Base-by-base conservation (phyloP, 2,888 invertebrate species). In the Tetragonisca angustula region DNA sequence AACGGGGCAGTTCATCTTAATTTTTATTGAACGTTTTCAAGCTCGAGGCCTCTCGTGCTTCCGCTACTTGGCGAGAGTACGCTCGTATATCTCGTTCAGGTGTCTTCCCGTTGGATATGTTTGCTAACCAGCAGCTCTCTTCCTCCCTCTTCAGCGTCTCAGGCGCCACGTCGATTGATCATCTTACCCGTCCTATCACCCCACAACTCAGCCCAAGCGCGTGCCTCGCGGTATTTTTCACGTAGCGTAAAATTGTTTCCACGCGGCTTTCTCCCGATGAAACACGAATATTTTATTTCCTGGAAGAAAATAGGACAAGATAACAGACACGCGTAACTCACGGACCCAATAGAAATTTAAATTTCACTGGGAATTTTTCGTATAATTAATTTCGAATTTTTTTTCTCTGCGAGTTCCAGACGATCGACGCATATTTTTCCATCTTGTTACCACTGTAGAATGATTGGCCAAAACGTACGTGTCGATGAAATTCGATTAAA, bases 81-180 rank as follows among this genome's bases (percentile, higher is more conserved):
- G 79, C 86, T 88, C 89, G 75, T 89, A 89, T 86, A 87, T 89
- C 80, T 88, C 76, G 83, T 87, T 87, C 86, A 86, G 83, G 75
- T 85, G 78, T 86, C 82, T 85, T 85, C 76, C 74, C 71, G 69
- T 72, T 78, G 82, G 85, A 89, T 84, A 81, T 81, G 88, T 89
- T 89, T 89, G 82, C 89, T 67, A 85, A 61, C 76, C 65, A 15
- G 64, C 74, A 65, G 32, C 72, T 59, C 74, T 81, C 75, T 76
- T 65, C 15, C 24, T 77, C 67, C 61, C 74, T 21, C 52, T 62
- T 61, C 21, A 32, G 24, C 19, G 21, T 27, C 75, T 21, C 21
- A 15, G 54, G 24, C 62, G 79, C 76, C 83, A 62, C 79, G 77
- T 71, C 87, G 85, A 88, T 87, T 87, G 84, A 88, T 88, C 87